These are phyloP conservation scores for Caenorhabditis sp. DNA, from an alignment of 2,888 invertebrate genomes.

Conservation along the genomic window DNA sequence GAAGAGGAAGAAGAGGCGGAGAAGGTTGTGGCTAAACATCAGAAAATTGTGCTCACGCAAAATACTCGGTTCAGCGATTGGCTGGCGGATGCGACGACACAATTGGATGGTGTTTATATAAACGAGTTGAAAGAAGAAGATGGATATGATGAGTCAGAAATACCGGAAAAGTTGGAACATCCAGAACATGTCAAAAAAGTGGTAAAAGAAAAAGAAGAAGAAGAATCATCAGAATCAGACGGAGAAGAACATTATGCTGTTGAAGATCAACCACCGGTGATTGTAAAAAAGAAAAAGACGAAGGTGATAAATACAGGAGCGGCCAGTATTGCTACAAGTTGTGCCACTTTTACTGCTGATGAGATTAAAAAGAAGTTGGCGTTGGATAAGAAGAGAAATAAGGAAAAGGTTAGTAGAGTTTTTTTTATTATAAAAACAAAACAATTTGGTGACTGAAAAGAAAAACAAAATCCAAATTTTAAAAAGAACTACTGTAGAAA, in stretches of 20 bases:
- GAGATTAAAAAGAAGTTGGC: slow-evolving; percentile 63
- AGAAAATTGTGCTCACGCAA: slow-evolving; percentile 46
- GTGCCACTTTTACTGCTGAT: slow-evolving; percentile 59
- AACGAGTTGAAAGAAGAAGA: slow-evolving; percentile 18
- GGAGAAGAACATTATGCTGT: slow-evolving; percentile 16
- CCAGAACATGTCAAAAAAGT: slow-evolving; percentile 16
- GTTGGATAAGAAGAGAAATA: slow-evolving; percentile 56
- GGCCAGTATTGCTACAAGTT: slow-evolving; percentile 43
- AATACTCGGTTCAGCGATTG: slow-evolving; percentile 63
- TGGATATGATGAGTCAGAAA: slow-evolving; percentile 35
- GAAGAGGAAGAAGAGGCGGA: slow-evolving; percentile 32
- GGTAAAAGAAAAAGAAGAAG: slow-evolving; percentile 15
- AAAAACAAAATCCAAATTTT: no score
- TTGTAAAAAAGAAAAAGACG: slow-evolving; percentile 19
- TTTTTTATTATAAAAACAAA: no score
- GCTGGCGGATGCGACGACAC: slow-evolving; percentile 56
- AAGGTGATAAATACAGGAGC: slow-evolving; percentile 13
- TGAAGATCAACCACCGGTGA: slow-evolving; percentile 25
- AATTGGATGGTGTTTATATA: slow-evolving; percentile 46
- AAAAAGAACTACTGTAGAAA: no score
- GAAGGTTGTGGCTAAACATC: slow-evolving; percentile 24
- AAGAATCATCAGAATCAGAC: slow-evolving; percentile 23
- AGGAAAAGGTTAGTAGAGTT: slow-evolving; percentile 56
- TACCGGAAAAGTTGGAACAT: slow-evolving; percentile 25
- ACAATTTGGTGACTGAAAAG: not conserved